Evolutionary conservation across 2,797 vertebrate species (phyloP).

Genomic region (Protosalanx chinensis): DNA sequence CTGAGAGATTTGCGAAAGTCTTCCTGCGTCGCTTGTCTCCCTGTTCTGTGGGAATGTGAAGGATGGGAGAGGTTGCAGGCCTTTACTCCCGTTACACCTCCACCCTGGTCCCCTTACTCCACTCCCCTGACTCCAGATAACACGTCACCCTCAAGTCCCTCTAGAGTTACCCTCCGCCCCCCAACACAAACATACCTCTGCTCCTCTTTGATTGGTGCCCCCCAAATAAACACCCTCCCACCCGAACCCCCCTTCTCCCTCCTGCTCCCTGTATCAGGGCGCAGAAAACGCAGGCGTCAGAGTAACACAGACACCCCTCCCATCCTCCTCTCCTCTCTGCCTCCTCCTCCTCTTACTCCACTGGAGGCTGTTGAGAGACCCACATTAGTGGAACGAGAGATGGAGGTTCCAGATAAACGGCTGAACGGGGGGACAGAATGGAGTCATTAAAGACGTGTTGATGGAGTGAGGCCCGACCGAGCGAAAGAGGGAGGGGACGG

Average conservation of each 20-base stretch:
- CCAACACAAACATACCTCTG: conserved; percentile 5
- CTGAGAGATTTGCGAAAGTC: conserved; percentile 32
- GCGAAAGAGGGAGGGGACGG: conserved; percentile 16
- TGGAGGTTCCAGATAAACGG: conserved; percentile 41
- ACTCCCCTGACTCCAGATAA: conserved; percentile 16
- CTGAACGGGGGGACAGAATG: conserved; percentile 30
- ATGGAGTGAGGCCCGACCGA: conserved; percentile 47
- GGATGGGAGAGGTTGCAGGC: not conserved
- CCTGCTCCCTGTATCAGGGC: not conserved
- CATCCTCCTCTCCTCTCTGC: not conserved
- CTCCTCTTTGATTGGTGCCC: not conserved
- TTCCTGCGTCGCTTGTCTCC: conserved; percentile 15
- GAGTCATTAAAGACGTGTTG: conserved; percentile 55
- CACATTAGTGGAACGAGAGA: conserved; percentile 40
- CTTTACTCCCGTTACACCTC: no score
- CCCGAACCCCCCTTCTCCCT: not conserved
- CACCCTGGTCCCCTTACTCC: not conserved
- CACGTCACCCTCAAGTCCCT: not conserved
- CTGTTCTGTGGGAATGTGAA: conserved; percentile 13
- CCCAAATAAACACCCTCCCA: not conserved
- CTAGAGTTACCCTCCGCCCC: not conserved
- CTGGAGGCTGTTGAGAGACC: conserved; percentile 23
- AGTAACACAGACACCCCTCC: not conserved
- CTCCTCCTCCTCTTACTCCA: not conserved
- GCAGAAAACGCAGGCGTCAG: not conserved